Percentiles rank a stretch among this genome's conserved stretches.
Conservation (phyloP, 2,797 vertebrate genomes). For the Tapirus indicus region DNA sequence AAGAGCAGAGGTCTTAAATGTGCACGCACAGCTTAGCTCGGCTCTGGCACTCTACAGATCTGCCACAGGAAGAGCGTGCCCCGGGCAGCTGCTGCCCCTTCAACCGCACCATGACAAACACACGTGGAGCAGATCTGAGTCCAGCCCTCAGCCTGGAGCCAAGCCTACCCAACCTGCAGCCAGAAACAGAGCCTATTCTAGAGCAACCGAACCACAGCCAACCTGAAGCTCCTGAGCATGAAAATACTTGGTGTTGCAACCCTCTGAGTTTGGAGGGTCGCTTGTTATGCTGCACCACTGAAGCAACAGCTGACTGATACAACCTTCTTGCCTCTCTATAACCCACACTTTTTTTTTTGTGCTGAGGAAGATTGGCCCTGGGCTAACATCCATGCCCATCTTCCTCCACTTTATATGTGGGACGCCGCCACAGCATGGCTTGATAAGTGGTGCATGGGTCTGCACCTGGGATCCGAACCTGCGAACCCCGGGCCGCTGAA, state of each 20-base stretch:
- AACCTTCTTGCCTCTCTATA: neutral
- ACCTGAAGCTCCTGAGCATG: neutral
- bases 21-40: neutral
- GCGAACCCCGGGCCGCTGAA: too few species aligned
- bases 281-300: neutral
- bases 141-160: neutral
- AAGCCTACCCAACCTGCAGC: neutral
- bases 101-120: neutral
- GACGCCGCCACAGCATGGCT: too few species aligned
- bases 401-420: too few species aligned
- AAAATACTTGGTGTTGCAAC: too few species aligned
- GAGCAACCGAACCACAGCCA: neutral
- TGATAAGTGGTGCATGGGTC: too few species aligned
- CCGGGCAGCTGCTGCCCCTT: neutral
- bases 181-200: neutral
- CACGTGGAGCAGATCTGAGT: neutral
- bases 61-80: neutral
- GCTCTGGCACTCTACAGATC: neutral
- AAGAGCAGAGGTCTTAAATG: neutral
- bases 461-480: too few species aligned
- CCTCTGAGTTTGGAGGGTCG: neutral
- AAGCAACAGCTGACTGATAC: neutral
- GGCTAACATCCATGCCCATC: too few species aligned
- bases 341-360: neutral
- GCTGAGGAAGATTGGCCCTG: too few species aligned